Evolutionary conservation across 2,888 invertebrate genomes (phyloP), one percentile per base, ranked within the genome.

Genomic region (Electrophaes corylata): DNA sequence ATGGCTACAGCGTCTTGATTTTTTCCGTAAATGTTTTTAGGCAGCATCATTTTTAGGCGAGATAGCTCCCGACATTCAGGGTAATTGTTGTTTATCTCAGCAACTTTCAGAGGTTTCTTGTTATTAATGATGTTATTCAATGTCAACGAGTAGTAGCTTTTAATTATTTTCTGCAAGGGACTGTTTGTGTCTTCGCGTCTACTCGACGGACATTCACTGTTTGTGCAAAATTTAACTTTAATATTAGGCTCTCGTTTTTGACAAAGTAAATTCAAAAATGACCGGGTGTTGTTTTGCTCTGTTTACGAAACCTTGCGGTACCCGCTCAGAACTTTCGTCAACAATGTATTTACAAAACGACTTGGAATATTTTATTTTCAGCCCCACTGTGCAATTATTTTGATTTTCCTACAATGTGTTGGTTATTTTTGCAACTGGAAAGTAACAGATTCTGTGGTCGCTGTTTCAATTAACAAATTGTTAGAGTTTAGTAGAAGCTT

Each of bases 121-220:
- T 87, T 85, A 88, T 88, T 87, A 88, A 89, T 86, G 86, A 80
- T 84, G 79, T 86, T 86, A 81, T 87, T 81, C 83, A 82, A 81
- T 79, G 83, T 83, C 83, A 78, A 75, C 75, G 68, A 83, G 73
- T 78, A 78, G 78, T 82, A 83, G 79, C 80, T 83, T 86, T 87
- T 86, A 87, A 89, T 88, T 88, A 88, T 87, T 84, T 88, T 82
- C 81, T 72, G 75, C 69, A 72, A 72, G 66, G 67, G 70, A 73
- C 75, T 78, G 77, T 78, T 81, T 79, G 73, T 72, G 78, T 78
- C 78, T 73, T 71, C 66, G 73, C 68, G 73, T 78, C 77, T 77
- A 80, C 70, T 78, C 72, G 57, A 73, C 75, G 76, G 73, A 79
- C 76, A 78, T 77, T 81, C 76, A 70, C 72, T 72, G 72, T 76